These are phyloP conservation scores for Stichodactyla helianthus DNA, from an alignment of 64 coral and sea anemone species.

Conservation along the genomic window DNA sequence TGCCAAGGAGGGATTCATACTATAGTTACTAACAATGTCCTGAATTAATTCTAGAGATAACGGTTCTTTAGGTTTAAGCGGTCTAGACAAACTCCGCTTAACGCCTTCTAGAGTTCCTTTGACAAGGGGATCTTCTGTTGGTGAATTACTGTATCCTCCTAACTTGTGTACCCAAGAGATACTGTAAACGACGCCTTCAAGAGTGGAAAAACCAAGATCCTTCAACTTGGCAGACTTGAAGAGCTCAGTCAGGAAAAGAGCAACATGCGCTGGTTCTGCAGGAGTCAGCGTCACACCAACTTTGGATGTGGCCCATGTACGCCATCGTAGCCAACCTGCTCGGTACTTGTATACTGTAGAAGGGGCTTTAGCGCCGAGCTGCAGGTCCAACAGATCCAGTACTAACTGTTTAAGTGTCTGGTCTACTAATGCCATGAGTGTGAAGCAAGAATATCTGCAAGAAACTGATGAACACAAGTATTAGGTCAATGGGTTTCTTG, in stretches of 20 bases:
- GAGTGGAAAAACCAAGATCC: not conserved
- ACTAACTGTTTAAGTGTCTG: not conserved
- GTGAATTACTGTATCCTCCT: not conserved
- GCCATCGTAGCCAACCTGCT: not conserved
- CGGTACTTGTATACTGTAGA: not conserved
- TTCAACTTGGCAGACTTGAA: not conserved
- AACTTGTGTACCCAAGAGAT: not conserved
- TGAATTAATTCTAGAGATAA: not conserved
- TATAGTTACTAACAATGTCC: not conserved
- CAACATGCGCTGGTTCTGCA: not conserved
- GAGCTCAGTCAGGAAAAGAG: conserved; percentile 18
- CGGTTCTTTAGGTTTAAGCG: conserved; percentile 5
- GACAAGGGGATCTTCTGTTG: conserved; percentile 9
- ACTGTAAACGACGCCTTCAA: not conserved
- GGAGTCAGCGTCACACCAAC: not conserved
- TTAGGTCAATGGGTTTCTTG: too few relatives aligned
- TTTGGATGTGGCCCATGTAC: not conserved
- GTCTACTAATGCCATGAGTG: too few relatives aligned
- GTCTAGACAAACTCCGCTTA: not conserved
- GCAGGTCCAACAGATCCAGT: not conserved
- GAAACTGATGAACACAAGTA: too few relatives aligned
- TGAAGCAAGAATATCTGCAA: too few relatives aligned
- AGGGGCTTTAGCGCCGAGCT: too few relatives aligned
- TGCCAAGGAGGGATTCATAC: not conserved
- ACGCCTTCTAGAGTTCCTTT: conserved; percentile 14